phyloP scores from a whole-genome alignment of 2,797 vertebrate genomes.

The Propithecus perrieri region DNA sequence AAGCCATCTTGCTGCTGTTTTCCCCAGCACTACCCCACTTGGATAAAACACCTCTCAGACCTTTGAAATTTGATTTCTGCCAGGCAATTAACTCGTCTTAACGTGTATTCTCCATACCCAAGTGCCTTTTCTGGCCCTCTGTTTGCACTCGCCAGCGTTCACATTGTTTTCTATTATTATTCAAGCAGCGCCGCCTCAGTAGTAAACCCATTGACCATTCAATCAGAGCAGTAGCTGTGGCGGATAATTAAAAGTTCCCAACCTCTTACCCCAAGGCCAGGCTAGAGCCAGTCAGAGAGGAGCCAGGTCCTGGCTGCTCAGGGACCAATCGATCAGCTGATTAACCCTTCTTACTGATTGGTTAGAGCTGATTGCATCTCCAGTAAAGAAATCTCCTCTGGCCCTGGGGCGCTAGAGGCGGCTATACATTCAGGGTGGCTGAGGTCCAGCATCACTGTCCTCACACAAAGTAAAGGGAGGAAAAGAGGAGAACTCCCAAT shows the following conservation, averaged over 20 bases:
- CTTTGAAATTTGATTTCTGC: slow-evolving; percentile 80
- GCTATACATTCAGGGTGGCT: slow-evolving; percentile 86
- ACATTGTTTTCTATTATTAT: slow-evolving; percentile 93
- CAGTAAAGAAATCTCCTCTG: slow-evolving; percentile 89
- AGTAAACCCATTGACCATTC: slow-evolving; percentile 94
- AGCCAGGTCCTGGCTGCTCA: slow-evolving; percentile 84
- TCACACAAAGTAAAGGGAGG: slow-evolving; percentile 55
- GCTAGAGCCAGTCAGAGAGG: slow-evolving; percentile 88
- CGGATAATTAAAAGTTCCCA: slow-evolving; percentile 97
- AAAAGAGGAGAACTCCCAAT: background rate
- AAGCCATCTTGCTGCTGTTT: background rate
- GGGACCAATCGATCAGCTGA: slow-evolving; percentile 92
- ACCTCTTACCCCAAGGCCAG: slow-evolving; percentile 90
- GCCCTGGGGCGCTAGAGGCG: slow-evolving; percentile 85
- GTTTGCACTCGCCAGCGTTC: slow-evolving; percentile 68
- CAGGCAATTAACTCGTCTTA: slow-evolving; percentile 89
- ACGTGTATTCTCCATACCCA: slow-evolving; percentile 85
- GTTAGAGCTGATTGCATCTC: slow-evolving; percentile 92
- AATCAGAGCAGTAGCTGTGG: slow-evolving; percentile 88
- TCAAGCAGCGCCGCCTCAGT: slow-evolving; percentile 88
- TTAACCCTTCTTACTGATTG: slow-evolving; percentile 95
- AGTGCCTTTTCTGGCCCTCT: slow-evolving; percentile 79
- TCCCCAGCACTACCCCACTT: background rate
- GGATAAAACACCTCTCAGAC: slow-evolving; percentile 58
- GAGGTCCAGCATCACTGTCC: slow-evolving; percentile 73